These are phyloP conservation scores for Pseudomugil tenellus DNA, from an alignment of 2,797 vertebrate genomes.

Conservation along the genomic window DNA sequence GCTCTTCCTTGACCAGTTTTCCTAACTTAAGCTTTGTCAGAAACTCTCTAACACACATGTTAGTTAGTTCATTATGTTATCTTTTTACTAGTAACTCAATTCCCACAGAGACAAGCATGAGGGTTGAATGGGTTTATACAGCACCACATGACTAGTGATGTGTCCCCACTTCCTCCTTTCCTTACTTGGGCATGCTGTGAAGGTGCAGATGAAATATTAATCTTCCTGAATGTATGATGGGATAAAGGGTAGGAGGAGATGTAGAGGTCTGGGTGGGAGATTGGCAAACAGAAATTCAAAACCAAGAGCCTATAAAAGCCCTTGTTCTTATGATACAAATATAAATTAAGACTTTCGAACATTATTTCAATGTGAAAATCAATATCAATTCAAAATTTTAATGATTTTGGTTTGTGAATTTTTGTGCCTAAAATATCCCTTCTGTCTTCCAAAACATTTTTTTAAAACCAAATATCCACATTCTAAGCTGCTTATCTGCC, in stretches of 20 bases:
- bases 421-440: too few species aligned
- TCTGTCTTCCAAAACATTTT: too few species aligned
- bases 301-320: too few species aligned
- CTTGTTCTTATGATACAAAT: too few species aligned
- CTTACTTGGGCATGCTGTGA: constrained; percentile 23
- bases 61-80: fast-evolving
- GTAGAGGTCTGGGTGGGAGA: too few species aligned
- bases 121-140: not conserved
- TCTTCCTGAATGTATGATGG: constrained; percentile 61
- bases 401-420: too few species aligned
- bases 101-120: not conserved
- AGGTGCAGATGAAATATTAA: constrained; percentile 69
- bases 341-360: too few species aligned
- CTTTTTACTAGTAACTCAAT: not conserved
- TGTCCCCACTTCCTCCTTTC: not conserved
- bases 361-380: too few species aligned
- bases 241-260: constrained; percentile 24
- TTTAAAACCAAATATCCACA: too few species aligned
- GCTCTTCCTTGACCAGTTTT: not conserved
- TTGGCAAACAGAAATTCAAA: too few species aligned
- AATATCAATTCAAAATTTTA: too few species aligned
- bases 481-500: too few species aligned
- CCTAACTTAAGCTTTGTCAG: not conserved
- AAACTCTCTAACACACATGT: not conserved
- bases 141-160: constrained; percentile 17